Evolutionary conservation across 2,113 vertebrate genomes (phyloP).

Genomic region (Tautogolabrus adspersus): DNA sequence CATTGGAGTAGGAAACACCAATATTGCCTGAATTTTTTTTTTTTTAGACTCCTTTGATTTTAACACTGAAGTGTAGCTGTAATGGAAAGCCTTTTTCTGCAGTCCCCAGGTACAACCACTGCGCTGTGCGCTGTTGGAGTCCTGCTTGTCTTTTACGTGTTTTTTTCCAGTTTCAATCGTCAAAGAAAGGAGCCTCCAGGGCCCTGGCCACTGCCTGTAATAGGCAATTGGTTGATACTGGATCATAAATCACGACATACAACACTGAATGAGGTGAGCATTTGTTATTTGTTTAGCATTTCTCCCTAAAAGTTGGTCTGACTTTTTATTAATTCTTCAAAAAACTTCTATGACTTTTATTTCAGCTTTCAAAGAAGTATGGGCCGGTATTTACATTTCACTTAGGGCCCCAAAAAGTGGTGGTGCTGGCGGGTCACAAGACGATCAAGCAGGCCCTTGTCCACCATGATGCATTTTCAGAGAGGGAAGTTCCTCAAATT

Average conservation of each 20-base stretch:
- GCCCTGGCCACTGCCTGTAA: slow-evolving; percentile 59
- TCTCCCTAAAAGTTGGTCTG: background rate
- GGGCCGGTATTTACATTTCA: slow-evolving; percentile 82
- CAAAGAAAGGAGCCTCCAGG: slow-evolving; percentile 59
- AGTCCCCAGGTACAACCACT: background rate
- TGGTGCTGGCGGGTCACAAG: slow-evolving; percentile 81
- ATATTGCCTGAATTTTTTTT: too few relatives aligned
- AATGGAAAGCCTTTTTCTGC: background rate
- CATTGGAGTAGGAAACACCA: too few relatives aligned
- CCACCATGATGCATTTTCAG: slow-evolving; percentile 78
- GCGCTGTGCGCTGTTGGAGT: background rate
- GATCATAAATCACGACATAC: slow-evolving; percentile 35
- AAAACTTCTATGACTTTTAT: too few relatives aligned
- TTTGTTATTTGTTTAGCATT: background rate
- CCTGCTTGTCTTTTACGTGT: background rate
- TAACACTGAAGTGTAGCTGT: background rate
- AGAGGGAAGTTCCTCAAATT: slow-evolving; percentile 1
- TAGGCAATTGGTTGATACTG: slow-evolving; percentile 63
- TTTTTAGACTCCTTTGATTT: background rate
- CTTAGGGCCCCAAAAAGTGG: slow-evolving; percentile 79
- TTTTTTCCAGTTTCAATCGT: background rate
- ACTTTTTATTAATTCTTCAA: background rate
- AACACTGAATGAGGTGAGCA: slow-evolving; percentile 42
- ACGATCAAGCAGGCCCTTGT: slow-evolving; percentile 82
- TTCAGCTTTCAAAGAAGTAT: background rate